Evolutionary conservation across 2,888 invertebrate species (phyloP).

Genomic region (Cataglyphis cursor): DNA sequence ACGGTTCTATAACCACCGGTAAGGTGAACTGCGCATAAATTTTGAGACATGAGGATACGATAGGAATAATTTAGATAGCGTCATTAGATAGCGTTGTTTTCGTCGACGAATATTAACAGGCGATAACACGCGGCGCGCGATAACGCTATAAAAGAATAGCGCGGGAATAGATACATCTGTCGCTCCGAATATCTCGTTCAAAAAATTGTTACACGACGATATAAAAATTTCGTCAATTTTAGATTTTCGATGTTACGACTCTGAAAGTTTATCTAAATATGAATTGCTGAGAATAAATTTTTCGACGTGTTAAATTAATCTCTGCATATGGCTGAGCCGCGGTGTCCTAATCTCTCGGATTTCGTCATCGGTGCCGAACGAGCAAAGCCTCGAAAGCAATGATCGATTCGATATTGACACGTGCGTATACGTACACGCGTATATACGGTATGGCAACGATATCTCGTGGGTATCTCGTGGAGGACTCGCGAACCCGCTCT

Average conservation of each 20-base stretch:
- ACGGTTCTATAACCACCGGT: neutral
- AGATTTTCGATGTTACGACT: neutral
- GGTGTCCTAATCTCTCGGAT: constrained; percentile 6
- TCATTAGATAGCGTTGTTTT: neutral
- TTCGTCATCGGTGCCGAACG: constrained; percentile 8
- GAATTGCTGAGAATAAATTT: neutral
- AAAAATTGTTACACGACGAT: neutral
- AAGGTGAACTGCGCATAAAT: constrained; percentile 34
- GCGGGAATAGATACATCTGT: neutral
- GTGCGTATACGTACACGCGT: constrained; percentile 25
- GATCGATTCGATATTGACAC: constrained; percentile 35
- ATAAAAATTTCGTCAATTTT: neutral
- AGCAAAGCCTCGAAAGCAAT: constrained; percentile 8
- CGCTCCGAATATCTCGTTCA: neutral
- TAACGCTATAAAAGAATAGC: constrained; percentile 1
- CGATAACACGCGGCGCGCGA: neutral
- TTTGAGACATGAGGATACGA: neutral
- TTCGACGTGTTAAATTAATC: neutral
- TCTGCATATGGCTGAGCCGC: neutral
- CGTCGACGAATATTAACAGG: constrained; percentile 29
- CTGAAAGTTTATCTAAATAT: neutral
- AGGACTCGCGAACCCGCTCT: constrained; percentile 75
- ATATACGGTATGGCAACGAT: constrained; percentile 50
- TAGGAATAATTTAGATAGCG: constrained; percentile 30
- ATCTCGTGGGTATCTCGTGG: constrained; percentile 60